Evolutionary conservation across 2,113 vertebrate species (phyloP).

Genomic region (Megaptera novaeangliae): DNA sequence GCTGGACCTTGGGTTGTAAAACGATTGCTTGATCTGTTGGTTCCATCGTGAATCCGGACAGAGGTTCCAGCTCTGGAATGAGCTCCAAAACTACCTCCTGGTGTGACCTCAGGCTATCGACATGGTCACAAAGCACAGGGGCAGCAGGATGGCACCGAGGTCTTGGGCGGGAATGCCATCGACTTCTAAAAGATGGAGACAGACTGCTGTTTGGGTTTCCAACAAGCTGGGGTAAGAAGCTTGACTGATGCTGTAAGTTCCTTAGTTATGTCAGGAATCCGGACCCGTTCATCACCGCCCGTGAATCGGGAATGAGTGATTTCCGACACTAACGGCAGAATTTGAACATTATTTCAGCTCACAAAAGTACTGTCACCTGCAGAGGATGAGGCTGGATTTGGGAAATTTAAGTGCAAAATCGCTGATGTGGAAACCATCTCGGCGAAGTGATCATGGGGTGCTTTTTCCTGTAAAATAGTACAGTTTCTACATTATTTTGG

Average conservation of each 20-base stretch:
- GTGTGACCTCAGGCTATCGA: fast-evolving
- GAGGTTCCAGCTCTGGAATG: background rate
- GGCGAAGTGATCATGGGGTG: background rate
- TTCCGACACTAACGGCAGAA: background rate
- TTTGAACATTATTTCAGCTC: fast-evolving
- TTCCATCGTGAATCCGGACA: fast-evolving
- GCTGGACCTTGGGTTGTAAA: fast-evolving
- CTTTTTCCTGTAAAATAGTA: background rate
- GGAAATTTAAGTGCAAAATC: background rate
- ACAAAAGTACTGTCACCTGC: background rate
- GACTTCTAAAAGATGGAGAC: background rate
- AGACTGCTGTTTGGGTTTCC: background rate
- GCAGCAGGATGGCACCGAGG: fast-evolving
- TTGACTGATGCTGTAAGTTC: fast-evolving
- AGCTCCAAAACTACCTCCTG: fast-evolving
- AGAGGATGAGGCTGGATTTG: background rate
- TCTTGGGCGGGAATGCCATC: fast-evolving
- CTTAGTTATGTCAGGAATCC: fast-evolving
- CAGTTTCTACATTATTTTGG: fast-evolving
- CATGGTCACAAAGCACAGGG: fast-evolving
- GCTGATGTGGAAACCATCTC: background rate
- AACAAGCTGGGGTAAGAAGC: fast-evolving
- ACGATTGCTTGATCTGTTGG: fast-evolving
- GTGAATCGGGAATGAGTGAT: too few relatives aligned
- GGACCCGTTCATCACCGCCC: fast-evolving